phyloP scores from a whole-genome alignment of 2,797 vertebrate genomes.

The Enteromius afrohamiltoni region DNA sequence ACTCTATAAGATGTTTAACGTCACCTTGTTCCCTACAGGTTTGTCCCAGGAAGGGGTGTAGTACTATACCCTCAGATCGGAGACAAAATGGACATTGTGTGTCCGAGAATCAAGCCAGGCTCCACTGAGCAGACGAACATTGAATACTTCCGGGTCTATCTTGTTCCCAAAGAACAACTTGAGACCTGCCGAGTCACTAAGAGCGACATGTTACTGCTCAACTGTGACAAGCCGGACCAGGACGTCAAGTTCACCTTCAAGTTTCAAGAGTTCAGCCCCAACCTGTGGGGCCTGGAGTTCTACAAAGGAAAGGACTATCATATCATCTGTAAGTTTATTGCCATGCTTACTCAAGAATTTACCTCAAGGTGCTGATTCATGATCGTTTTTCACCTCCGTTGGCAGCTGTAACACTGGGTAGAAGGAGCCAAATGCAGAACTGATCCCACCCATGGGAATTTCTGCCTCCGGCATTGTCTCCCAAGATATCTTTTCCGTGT shows the following conservation, averaged over 20 bases:
- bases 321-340: slow-evolving; percentile 87
- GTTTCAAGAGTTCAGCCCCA: slow-evolving; percentile 99
- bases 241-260: slow-evolving; percentile 99
- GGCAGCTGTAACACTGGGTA: slow-evolving; percentile 23
- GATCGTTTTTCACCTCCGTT: slow-evolving; percentile 17
- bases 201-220: slow-evolving; percentile 90
- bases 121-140: slow-evolving; percentile 80
- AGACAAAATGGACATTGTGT: slow-evolving; percentile 99
- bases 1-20: slow-evolving; percentile 15
- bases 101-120: slow-evolving; percentile 87
- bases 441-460: slow-evolving; percentile 45
- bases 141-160: slow-evolving; percentile 96
- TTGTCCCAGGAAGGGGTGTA: slow-evolving; percentile 89
- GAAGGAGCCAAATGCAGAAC: slow-evolving; percentile 40
- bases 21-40: slow-evolving; percentile 72
- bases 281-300: slow-evolving; percentile 98
- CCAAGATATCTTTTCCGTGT: slow-evolving; percentile 35
- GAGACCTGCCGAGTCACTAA: slow-evolving; percentile 90
- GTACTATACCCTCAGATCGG: slow-evolving; percentile 97
- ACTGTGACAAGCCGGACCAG: slow-evolving; percentile 93
- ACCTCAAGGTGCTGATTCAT: slow-evolving; percentile 21
- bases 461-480: slow-evolving; percentile 37
- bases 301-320: slow-evolving; percentile 95
- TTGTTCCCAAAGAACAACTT: slow-evolving; percentile 93
- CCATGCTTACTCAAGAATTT: neutral